A percentile compares a stretch with the other conserved stretches of the same genome.
Evolutionary conservation across 1,140 invertebrate species (phyloP).

Genomic region (Pseudomyrmex cubaensis): DNA sequence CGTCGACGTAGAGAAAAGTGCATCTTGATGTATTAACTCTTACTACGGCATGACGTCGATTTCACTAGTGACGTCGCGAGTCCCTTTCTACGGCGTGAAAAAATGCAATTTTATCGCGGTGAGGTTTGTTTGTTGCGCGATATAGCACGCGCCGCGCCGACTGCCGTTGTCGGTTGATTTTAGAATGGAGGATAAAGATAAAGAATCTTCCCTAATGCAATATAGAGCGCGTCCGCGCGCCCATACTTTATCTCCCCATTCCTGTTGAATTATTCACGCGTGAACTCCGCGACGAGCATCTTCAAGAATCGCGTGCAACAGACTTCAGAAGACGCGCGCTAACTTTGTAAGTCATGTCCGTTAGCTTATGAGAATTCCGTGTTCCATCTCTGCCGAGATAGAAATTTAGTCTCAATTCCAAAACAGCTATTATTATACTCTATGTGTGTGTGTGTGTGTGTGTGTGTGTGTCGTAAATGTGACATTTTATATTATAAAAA

Average conservation of each 20-base stretch:
- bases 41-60: conserved; percentile 31
- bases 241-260: conserved; percentile 58
- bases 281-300: conserved; percentile 56
- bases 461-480: background rate
- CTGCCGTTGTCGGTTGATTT: conserved; percentile 54
- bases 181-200: conserved; percentile 56
- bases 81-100: conserved; percentile 3
- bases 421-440: background rate
- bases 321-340: conserved; percentile 50
- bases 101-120: conserved; percentile 57
- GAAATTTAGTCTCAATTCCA: conserved; percentile 31
- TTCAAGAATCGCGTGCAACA: conserved; percentile 47
- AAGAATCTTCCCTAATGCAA: conserved; percentile 52
- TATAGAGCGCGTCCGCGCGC: conserved; percentile 48
- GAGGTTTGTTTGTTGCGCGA: conserved; percentile 53
- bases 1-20: background rate
- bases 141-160: conserved; percentile 4
- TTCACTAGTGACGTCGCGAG: conserved; percentile 32
- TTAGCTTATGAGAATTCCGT: conserved; percentile 58
- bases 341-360: conserved; percentile 61
- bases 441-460: too few relatives aligned
- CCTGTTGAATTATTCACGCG: conserved; percentile 60
- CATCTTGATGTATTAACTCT: conserved; percentile 42
- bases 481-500: background rate
- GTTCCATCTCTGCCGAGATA: conserved; percentile 29